Percentiles rank a stretch among this genome's conserved stretches.
Evolutionary conservation across 2,888 invertebrate genomes (phyloP).

Genomic region (Ormia ochracea): DNA sequence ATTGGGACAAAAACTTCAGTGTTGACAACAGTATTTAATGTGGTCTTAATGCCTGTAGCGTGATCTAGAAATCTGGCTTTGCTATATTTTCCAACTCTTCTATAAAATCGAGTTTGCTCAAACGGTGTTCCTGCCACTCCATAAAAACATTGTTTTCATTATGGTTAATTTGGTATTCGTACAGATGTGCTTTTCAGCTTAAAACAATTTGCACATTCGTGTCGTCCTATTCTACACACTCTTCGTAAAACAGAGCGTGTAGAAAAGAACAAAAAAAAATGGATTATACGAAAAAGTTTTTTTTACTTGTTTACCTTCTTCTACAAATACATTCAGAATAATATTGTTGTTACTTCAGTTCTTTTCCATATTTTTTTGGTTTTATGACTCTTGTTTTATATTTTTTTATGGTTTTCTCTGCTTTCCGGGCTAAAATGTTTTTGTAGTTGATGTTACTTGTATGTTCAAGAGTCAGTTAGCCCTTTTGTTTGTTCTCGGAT

Average conservation of each 20-base stretch:
- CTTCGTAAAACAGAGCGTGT: neutral
- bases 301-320: constrained; percentile 61
- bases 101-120: constrained; percentile 4
- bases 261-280: constrained; percentile 28
- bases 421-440: constrained; percentile 38
- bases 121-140: constrained; percentile 46
- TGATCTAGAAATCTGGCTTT: neutral
- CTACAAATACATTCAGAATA: too few species aligned
- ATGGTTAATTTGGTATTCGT: constrained; percentile 63
- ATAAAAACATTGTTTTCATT: constrained; percentile 62
- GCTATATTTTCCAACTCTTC: neutral
- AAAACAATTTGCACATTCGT: constrained; percentile 36
- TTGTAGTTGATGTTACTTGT: constrained; percentile 15
- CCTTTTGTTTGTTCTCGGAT: neutral
- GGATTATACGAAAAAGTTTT: constrained; percentile 45
- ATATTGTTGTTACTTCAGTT: constrained; percentile 3
- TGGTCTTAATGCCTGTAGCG: too few species aligned
- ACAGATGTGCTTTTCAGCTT: constrained; percentile 62
- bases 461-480: constrained; percentile 2
- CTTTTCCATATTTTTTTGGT: constrained; percentile 5
- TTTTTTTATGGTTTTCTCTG: constrained; percentile 21
- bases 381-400: neutral
- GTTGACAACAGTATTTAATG: too few species aligned
- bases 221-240: neutral
- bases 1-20: too few species aligned